These are phyloP conservation scores for Erynnis tages DNA, from an alignment of 2,888 invertebrate species.

Conservation along the genomic window DNA sequence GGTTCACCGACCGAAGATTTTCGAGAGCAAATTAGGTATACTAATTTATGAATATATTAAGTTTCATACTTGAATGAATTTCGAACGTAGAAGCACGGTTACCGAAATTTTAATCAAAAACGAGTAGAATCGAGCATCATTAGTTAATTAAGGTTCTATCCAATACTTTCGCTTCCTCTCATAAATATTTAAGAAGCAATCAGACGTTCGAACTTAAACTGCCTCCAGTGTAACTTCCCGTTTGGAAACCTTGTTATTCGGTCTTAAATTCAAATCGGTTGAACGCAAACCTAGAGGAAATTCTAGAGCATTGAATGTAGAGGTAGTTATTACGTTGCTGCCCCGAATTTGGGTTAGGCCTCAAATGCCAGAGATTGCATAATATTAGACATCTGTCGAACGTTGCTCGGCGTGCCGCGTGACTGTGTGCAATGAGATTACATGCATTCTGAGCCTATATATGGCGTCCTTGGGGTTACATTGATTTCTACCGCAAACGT, in stretches of 20 bases:
- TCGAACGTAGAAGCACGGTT: neutral
- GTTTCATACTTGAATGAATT: neutral
- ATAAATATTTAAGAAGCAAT: constrained; percentile 24
- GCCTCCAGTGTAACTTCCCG: constrained; percentile 14
- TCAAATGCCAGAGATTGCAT: constrained; percentile 47
- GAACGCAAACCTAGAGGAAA: constrained; percentile 21
- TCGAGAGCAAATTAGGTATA: too few relatives aligned
- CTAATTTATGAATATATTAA: too few relatives aligned
- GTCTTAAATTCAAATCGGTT: constrained; percentile 24
- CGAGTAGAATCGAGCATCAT: constrained; percentile 10
- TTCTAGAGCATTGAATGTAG: constrained; percentile 44
- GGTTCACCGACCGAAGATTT: too few relatives aligned
- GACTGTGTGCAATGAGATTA: constrained; percentile 16
- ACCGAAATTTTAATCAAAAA: constrained; percentile 8
- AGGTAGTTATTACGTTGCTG: constrained; percentile 30
- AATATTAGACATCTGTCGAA: constrained; percentile 33
- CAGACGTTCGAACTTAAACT: constrained; percentile 19
- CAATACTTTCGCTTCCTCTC: constrained; percentile 11
- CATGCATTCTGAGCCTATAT: neutral
- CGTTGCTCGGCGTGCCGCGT: constrained; percentile 9
- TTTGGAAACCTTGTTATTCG: constrained; percentile 22
- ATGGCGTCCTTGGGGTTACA: too few relatives aligned
- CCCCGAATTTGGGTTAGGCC: constrained; percentile 41
- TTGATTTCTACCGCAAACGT: too few relatives aligned
- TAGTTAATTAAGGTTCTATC: constrained; percentile 5